These are phyloP conservation scores for Anguilla marmorata DNA, from an alignment of 2,797 vertebrate genomes.

Conservation along the genomic window DNA sequence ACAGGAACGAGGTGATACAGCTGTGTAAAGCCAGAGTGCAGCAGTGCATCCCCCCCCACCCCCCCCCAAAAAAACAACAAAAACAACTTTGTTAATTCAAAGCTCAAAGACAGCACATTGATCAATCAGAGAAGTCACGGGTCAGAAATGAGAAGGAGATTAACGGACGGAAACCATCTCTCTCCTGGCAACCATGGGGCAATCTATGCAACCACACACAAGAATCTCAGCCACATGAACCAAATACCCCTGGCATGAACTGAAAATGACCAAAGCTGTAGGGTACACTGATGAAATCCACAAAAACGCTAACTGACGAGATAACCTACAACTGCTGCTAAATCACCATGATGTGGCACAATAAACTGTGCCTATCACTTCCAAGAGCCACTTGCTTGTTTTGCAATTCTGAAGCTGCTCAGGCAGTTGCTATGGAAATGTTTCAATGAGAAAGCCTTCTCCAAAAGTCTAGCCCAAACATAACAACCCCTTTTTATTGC, in stretches of 20 bases:
- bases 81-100: not conserved
- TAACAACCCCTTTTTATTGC: slow-evolving; percentile 6
- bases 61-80: too few relatives aligned
- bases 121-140: not conserved
- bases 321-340: not conserved
- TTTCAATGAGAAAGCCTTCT: not conserved
- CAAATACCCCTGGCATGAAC: not conserved
- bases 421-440: not conserved
- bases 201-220: not conserved
- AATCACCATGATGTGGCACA: not conserved
- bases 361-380: not conserved
- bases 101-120: too few relatives aligned
- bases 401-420: not conserved
- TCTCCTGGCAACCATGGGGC: not conserved
- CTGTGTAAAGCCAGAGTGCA: not conserved
- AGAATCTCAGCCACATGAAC: not conserved
- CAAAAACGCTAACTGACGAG: not conserved
- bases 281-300: not conserved
- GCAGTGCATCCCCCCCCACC: not conserved
- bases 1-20: not conserved
- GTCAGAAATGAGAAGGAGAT: not conserved
- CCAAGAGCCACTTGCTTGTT: not conserved
- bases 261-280: not conserved
- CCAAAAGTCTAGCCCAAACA: not conserved
- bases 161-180: not conserved